Evolutionary conservation across 2,888 invertebrate species (phyloP).

Genomic region (Nycteola revayana): DNA sequence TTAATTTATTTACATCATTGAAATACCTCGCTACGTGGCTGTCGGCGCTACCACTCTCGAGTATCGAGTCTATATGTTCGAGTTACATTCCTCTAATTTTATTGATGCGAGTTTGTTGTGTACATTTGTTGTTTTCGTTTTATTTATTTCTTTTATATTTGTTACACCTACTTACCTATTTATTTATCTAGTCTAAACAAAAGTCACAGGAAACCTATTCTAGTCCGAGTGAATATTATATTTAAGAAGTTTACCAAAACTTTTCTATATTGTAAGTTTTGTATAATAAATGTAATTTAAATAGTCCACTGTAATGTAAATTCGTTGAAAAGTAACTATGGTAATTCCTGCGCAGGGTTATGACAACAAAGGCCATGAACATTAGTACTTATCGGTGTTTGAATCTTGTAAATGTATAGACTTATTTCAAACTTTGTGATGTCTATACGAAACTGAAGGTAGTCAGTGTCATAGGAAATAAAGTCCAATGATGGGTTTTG

Average conservation of each 20-base stretch:
- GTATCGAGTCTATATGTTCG: constrained; percentile 19
- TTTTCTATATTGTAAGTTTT: constrained; percentile 43
- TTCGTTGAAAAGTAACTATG: constrained; percentile 36
- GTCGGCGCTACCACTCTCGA: too few relatives aligned
- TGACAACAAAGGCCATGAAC: constrained; percentile 24
- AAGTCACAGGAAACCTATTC: constrained; percentile 44
- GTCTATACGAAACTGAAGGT: constrained; percentile 27
- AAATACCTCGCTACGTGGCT: too few relatives aligned
- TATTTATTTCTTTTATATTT: constrained; percentile 45
- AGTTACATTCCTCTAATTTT: constrained; percentile 54
- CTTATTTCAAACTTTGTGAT: constrained; percentile 29
- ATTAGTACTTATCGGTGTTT: constrained; percentile 40
- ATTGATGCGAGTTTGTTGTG: constrained; percentile 41
- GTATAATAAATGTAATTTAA: constrained; percentile 44
- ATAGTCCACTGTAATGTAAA: constrained; percentile 43
- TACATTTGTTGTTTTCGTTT: constrained; percentile 48
- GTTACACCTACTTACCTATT: constrained; percentile 36
- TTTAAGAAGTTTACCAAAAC: constrained; percentile 29
- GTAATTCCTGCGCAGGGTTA: constrained; percentile 48
- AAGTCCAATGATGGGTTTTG: constrained; percentile 18
- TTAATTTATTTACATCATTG: too few relatives aligned
- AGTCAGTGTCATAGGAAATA: constrained; percentile 20
- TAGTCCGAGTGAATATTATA: constrained; percentile 39
- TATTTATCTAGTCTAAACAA: constrained; percentile 51
- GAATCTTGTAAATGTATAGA: constrained; percentile 31